A percentile compares a stretch with the other conserved stretches of the same genome.
These are phyloP conservation scores for Dascillus cervinus DNA, from an alignment of 2,888 invertebrate genomes.

Conservation along the genomic window DNA sequence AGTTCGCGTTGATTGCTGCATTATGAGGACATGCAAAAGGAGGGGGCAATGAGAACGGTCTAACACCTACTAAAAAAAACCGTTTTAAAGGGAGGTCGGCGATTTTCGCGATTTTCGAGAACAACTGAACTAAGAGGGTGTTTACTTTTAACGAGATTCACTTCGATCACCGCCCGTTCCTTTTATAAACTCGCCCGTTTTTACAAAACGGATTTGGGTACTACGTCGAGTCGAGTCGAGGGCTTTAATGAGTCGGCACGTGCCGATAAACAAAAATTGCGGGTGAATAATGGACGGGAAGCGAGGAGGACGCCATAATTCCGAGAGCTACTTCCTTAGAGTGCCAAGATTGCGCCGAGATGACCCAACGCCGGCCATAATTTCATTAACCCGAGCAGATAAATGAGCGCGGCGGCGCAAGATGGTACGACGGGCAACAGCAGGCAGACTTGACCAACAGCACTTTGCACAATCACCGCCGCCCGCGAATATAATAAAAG, in stretches of 20 bases:
- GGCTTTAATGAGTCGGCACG: conserved; percentile 19
- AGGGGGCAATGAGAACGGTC: conserved; percentile 26
- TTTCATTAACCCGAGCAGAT: conserved; percentile 51
- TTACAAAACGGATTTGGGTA: conserved; percentile 25
- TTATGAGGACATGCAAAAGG: conserved; percentile 29
- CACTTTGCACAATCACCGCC: conserved; percentile 29
- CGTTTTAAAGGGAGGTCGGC: conserved; percentile 33
- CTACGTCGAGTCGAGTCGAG: conserved; percentile 22
- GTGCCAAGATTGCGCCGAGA: conserved; percentile 33
- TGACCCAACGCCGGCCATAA: conserved; percentile 44
- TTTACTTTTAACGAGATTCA: conserved; percentile 43
- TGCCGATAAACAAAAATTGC: no score
- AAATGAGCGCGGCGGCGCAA: conserved; percentile 43
- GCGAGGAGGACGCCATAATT: conserved; percentile 26
- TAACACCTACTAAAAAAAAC: conserved; percentile 37
- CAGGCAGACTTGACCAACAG: conserved; percentile 29
- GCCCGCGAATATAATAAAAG: conserved; percentile 32
- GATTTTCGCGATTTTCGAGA: conserved; percentile 39
- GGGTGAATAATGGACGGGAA: conserved; percentile 25
- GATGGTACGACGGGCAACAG: conserved; percentile 29
- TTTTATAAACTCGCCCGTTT: conserved; percentile 30
- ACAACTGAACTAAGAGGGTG: conserved; percentile 39
- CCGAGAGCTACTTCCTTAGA: conserved; percentile 24
- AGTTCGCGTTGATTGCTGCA: conserved; percentile 37
- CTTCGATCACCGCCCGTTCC: conserved; percentile 33